Evolutionary conservation across 2,797 vertebrate genomes (phyloP), one percentile per base, ranked within the genome.

Genomic region (Lacerta viridis): DNA sequence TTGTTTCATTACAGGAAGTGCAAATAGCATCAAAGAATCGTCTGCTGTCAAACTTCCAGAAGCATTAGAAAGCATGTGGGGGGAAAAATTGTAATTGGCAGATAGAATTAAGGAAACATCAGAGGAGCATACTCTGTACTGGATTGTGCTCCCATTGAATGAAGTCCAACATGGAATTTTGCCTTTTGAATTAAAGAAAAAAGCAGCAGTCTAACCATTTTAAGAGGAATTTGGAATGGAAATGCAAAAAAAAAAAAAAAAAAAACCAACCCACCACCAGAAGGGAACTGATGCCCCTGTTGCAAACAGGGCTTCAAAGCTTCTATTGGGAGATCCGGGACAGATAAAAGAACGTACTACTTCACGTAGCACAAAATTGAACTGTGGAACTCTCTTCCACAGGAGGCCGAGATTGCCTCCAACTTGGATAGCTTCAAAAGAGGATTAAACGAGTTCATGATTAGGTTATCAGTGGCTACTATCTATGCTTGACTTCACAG

Each of bases 161-260:
- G 81, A 95, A 94, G 81, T 80, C 92, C 93, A 87, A 39, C 72
- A 36, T 78, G 81, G 64, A 18, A 79, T 84, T 64, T 93, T 90
- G 92, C 90, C 82, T 90, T 87, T 89, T 84, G 87, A 90, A 74
- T 91, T 94, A 93, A 92, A 33, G 50, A 55, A 66, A 85, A 93
- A 75, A 94, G 83, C 82, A 89, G 80, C 91, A 85, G 20, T 15
- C 29, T 80, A 81, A 68, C 41, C 84, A 69, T 5, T 18, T 18
- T 15, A 84, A n/a, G 85, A 90, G 86, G 36, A 79, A 33, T 85
- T 64, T 64, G 33, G 13, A 18, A 74, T 74, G 13, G 36, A 39
- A 74, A 74, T 74, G 33, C 71, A 39, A 15, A 74, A 64, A 18
- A 59, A 59, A 17, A 15, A 59, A 59, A 13, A 15, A 2, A 5